Evolutionary conservation across 2,797 vertebrate species (phyloP).

Genomic region (Chrysocyon brachyurus): DNA sequence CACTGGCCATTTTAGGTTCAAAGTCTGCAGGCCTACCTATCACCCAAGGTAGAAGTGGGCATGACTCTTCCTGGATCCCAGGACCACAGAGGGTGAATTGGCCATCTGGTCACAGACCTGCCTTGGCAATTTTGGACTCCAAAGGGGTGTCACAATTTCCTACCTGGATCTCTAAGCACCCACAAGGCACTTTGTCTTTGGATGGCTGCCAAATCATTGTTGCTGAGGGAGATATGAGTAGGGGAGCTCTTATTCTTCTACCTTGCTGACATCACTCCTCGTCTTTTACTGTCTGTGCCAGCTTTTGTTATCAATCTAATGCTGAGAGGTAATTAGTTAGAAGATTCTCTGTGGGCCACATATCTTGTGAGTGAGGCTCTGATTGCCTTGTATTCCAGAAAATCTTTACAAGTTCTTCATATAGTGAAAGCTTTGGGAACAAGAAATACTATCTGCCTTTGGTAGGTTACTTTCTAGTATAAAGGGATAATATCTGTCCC

Average conservation of each 20-base stretch:
- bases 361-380: not conserved
- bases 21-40: not conserved
- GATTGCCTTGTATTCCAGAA: not conserved
- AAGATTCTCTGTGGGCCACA: not conserved
- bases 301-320: not conserved
- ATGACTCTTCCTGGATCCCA: not conserved
- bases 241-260: not conserved
- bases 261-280: not conserved
- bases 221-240: not conserved
- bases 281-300: not conserved
- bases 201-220: not conserved
- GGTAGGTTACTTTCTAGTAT: not conserved
- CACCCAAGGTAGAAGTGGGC: accelerated
- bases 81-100: not conserved
- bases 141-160: not conserved
- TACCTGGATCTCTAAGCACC: not conserved
- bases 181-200: not conserved
- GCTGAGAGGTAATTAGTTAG: not conserved
- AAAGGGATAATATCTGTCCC: not conserved
- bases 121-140: not conserved
- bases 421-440: not conserved
- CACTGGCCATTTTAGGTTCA: not conserved
- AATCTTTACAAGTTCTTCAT: not conserved
- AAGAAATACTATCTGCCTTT: not conserved
- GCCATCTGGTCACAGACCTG: not conserved